Base-by-base conservation (phyloP, 1,140 invertebrate genomes). In the Belonocnema kinseyi region DNA sequence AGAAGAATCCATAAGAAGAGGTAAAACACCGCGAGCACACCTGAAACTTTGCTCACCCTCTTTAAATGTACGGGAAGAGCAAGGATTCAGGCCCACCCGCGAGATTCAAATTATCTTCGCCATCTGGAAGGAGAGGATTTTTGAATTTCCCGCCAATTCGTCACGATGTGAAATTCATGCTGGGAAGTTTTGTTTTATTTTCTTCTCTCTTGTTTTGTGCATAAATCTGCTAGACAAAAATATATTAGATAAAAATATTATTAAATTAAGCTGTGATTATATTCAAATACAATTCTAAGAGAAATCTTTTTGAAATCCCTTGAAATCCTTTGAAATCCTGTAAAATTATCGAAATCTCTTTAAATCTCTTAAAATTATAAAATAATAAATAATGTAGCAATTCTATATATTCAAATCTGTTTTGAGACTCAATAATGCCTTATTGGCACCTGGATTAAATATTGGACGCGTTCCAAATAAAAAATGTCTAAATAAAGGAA, bases 31-130 rank as follows among this genome's bases (percentile, higher is more conserved):
- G 85, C 89, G 78, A 86, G 89, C 88, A 89, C 88, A 90, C 89
- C 89, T 90, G 89, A 90, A 90, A 90, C 88, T 90, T 90, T 90
- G 89, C 89, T 90, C 89, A 90, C 88, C 89, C 89, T 88, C 72
- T 53, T 72, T 61, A 14, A 72, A 78, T 53, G 79, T 85, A 88
- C 85, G 88, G 89, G 89, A 83, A 85, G 89, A 90, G 89, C 89
- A 90, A 89, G 84, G 89, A 90, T 85, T 90, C 89, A 90, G 89
- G 89, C 89, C 88, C 89, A 85, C 77, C 83, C 85, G 88, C 85
- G 83, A 82, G 86, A 85, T 86, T 84, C 82, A 77, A 80, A 76
- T 78, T 74, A 72, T 61, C 17, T 50, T n/a, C n/a, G 66, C 53
- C 77, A 72, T 75, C 58, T 33, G 73, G 61, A 76, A 79, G 58